Base-by-base conservation (phyloP, 2,113 vertebrate genomes). In the Xiphophorus couchianus region DNA sequence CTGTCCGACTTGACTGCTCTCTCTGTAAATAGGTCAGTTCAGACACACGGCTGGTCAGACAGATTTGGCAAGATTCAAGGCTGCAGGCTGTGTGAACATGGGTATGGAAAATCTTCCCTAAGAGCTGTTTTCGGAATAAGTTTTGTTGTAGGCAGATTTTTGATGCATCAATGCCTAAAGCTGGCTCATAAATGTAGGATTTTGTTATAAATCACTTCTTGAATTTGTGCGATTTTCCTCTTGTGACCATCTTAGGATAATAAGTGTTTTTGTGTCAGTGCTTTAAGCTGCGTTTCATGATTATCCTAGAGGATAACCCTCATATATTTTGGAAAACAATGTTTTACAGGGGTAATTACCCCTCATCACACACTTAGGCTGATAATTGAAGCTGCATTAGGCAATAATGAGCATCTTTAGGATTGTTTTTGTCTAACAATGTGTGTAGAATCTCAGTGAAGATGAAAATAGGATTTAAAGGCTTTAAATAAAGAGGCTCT, bases 21-120 rank as follows among this genome's bases (percentile, higher is more conserved):
- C 48, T 12, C 60, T 75, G 39, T 75, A 82, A 86, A 84, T 88
- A 74, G 84, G 84, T 86, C 89, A 89, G 71, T 27, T 67, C 72
- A 77, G 81, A 61, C 74, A 75, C 31, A 71, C 68, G 2, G 62
- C 33, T 63, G 82, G 80, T 78, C 87, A 67, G 73, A 70, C 76
- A 70, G 81, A 88, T 75, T 85, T 86, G 60, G 76, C 72, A 58
- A 29, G 62, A 42, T 27, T 69, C 33, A 48, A 44, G 68, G 63
- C 65, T 74, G 61, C 44, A 2, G 78, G 14, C 33, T 13, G 37
- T 66, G 61, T n/a, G 48, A 42, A 33, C 58, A 5, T 28, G 51
- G 74, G 44, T 66, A 13, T 63, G 1, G 0, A 58, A 30, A 63
- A 62, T 62, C 35, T 83, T 76, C 76, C 78, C 83, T 74, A 31